These are phyloP conservation scores for Pimephales promelas DNA, from an alignment of 2,113 vertebrate genomes.

Conservation along the genomic window DNA sequence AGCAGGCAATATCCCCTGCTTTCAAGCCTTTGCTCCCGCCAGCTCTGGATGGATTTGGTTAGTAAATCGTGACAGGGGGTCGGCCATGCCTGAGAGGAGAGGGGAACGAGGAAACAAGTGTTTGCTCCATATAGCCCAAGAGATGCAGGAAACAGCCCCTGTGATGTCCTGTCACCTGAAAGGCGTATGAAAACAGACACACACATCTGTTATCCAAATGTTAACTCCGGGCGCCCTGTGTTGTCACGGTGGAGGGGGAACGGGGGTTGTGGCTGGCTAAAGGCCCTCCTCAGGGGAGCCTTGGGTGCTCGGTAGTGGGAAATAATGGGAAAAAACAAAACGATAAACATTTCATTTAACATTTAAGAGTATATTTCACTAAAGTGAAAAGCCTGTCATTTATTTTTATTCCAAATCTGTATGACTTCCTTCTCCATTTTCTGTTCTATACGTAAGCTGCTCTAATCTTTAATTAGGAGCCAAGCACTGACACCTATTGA, in stretches of 20 bases:
- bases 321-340: background rate
- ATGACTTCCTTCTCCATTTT: background rate
- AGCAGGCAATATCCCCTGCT: slow-evolving; percentile 78
- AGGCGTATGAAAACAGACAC: slow-evolving; percentile 73
- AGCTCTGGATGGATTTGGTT: slow-evolving; percentile 75
- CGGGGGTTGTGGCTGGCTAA: background rate
- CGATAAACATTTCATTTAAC: background rate
- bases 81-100: slow-evolving; percentile 78
- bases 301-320: background rate
- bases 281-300: background rate
- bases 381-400: background rate
- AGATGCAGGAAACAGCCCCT: slow-evolving; percentile 66
- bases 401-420: background rate
- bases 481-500: too few species aligned
- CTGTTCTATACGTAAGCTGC: too few species aligned
- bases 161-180: slow-evolving; percentile 70
- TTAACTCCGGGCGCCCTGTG: slow-evolving; percentile 76
- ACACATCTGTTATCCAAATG: slow-evolving; percentile 81
- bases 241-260: slow-evolving; percentile 68
- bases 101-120: slow-evolving; percentile 75
- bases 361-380: background rate
- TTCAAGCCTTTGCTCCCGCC: slow-evolving; percentile 66
- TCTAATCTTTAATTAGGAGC: too few species aligned
- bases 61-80: slow-evolving; percentile 79
- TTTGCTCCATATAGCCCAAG: slow-evolving; percentile 70